Evolutionary conservation across 2,113 vertebrate species (phyloP), one percentile per base, ranked within the genome.

Genomic region (Acanthochromis polyacanthus): DNA sequence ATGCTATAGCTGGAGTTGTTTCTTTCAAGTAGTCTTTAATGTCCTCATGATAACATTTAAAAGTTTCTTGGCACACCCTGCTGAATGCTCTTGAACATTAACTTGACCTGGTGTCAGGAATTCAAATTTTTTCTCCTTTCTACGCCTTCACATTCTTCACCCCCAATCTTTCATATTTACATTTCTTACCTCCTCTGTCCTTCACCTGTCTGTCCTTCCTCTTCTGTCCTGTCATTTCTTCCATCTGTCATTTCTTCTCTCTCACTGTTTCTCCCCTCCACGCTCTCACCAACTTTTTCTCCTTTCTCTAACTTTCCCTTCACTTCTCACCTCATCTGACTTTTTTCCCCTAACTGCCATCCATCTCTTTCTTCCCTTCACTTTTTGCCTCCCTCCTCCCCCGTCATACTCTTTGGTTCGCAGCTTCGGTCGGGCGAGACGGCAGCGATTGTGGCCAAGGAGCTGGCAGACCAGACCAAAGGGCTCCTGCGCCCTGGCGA

Each of bases 401-500:
- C 50, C 12, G 52, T 71, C 77, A n/a, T 75, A 61, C 43, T 55
- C 63, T 71, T 61, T 80, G 55, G n/a, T 71, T 84, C n/a, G n/a
- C 86, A 99, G 98, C 93, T 99, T 89, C 97, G 93, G 76, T 97
- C 97, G 0, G 97, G 97, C n/a, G 98, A 99, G 93, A 98, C 97
- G 36, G 98, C 98, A 3, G 98, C 97, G 55, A 97, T 98, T 61
- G 96, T 99, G 46, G 97, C 97, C 17, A 94, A 96, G 77, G 98
- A 99, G 85, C 95, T 99, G 63, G 97, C 98, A 0, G 98, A 99
- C 80, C 97, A 99, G 89, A 99, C 98, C 8, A 95, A 97, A 89
- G 96, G 86, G 56, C 95, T 95, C 62, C 70, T 99, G 90, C 96
- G 96, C 0, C 97, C 98, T 0, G 98, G 98, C 0, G 98, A 99